These are phyloP conservation scores for Agrotis clavis DNA, from an alignment of 2,888 invertebrate species.

Conservation along the genomic window DNA sequence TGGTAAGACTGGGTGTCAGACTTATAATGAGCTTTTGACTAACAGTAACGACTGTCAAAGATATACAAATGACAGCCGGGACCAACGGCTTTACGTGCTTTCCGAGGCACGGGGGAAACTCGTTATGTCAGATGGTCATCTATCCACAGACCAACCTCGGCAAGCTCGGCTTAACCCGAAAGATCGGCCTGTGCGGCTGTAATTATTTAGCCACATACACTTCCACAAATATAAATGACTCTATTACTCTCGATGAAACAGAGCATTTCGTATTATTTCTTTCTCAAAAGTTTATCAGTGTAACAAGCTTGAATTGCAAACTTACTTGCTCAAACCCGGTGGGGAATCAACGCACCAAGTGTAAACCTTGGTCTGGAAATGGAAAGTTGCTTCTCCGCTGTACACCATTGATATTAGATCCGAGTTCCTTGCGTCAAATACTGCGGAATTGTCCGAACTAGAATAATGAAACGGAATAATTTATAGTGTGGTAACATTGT, in stretches of 20 bases:
- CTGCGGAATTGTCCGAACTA: slow-evolving; percentile 77
- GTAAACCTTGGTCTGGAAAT: slow-evolving; percentile 77
- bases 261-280: not conserved
- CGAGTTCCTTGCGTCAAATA: slow-evolving; percentile 76
- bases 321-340: slow-evolving; percentile 73
- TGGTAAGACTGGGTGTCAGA: too few species aligned
- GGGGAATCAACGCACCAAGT: slow-evolving; percentile 78
- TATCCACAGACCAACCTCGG: too few species aligned
- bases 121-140: too few species aligned
- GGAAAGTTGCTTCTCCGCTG: slow-evolving; percentile 81
- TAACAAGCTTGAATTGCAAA: slow-evolving; percentile 26
- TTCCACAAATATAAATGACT: not conserved
- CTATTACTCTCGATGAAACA: slow-evolving; percentile 6
- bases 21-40: too few species aligned
- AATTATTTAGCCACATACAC: too few species aligned
- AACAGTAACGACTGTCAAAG: too few species aligned
- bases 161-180: too few species aligned
- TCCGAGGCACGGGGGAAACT: too few species aligned
- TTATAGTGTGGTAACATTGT: not conserved
- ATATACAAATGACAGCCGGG: too few species aligned
- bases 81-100: too few species aligned
- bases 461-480: slow-evolving; percentile 51
- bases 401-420: slow-evolving; percentile 78
- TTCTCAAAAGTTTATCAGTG: slow-evolving; percentile 7
- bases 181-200: too few species aligned